phyloP scores from a whole-genome alignment of 37 sponge, comb jelly and placozoan species.

The Ianthella basta region DNA sequence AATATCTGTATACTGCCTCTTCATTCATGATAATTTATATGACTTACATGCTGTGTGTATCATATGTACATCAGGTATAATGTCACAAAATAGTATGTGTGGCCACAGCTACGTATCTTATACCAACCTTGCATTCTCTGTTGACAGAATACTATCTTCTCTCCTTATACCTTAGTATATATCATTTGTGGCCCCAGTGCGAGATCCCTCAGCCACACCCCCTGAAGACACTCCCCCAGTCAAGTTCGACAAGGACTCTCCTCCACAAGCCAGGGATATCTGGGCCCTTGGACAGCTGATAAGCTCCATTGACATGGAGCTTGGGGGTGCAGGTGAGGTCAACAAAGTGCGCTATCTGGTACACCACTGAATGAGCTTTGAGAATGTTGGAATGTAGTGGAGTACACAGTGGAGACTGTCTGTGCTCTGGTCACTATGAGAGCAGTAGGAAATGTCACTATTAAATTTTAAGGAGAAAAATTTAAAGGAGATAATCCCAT shows the following conservation, averaged over 20 bases:
- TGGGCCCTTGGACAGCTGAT: slow-evolving; percentile 74
- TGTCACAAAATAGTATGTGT: too few species aligned
- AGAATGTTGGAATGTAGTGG: neutral
- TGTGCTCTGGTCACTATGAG: too few species aligned
- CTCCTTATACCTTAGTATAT: slow-evolving; percentile 50
- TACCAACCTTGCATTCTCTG: neutral
- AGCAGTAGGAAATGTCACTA: too few species aligned
- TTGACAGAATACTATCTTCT: neutral
- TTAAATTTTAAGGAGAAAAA: too few species aligned
- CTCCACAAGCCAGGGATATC: slow-evolving; percentile 58
- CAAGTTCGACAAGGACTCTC: neutral
- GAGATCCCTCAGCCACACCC: slow-evolving; percentile 43
- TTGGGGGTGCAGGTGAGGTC: neutral
- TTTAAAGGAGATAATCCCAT: too few species aligned
- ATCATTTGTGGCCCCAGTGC: slow-evolving; percentile 30
- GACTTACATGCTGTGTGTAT: too few species aligned
- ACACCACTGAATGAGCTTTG: neutral
- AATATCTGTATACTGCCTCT: neutral
- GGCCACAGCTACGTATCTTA: too few species aligned
- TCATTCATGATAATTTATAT: neutral
- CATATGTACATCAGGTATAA: too few species aligned
- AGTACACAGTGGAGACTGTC: too few species aligned
- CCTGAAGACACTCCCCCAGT: slow-evolving; percentile 65
- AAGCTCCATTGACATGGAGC: slow-evolving; percentile 29
- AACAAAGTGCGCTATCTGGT: neutral